Conservation (phyloP, 2,888 invertebrate genomes). For the Eupelmus urozonus region DNA sequence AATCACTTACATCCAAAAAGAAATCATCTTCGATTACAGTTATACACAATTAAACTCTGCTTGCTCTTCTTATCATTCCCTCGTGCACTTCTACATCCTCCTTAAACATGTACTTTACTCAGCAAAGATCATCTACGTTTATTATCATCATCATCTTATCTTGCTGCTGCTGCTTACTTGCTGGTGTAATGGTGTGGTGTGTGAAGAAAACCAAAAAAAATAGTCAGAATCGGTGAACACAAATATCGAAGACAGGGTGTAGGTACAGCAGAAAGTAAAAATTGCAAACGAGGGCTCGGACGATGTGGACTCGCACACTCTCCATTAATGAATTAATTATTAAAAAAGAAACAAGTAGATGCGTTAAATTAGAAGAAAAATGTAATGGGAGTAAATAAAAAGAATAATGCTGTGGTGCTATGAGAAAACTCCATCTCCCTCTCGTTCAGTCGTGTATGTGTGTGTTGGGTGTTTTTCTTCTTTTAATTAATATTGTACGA, state of each 20-base stretch:
- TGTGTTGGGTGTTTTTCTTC: neutral
- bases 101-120: conserved; percentile 26
- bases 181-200: conserved; percentile 7
- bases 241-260: conserved; percentile 9
- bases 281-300: conserved; percentile 10
- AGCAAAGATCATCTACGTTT: conserved; percentile 37
- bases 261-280: no score
- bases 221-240: conserved; percentile 1
- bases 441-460: conserved; percentile 21
- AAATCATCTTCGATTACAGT: conserved; percentile 40
- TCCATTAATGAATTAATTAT: conserved; percentile 6
- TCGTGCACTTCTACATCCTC: conserved; percentile 46
- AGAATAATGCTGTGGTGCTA: conserved; percentile 6
- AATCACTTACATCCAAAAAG: conserved; percentile 27
- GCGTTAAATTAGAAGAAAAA: neutral
- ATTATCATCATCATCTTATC: conserved; percentile 24
- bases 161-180: neutral
- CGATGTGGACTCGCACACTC: conserved; percentile 12
- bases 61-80: neutral
- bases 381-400: conserved; percentile 6
- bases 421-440: neutral
- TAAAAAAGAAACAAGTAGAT: neutral
- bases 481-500: no score
- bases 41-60: conserved; percentile 60
- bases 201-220: neutral